These are phyloP conservation scores for Pteromalus puparum DNA, from an alignment of 1,140 invertebrate genomes.

Conservation along the genomic window DNA sequence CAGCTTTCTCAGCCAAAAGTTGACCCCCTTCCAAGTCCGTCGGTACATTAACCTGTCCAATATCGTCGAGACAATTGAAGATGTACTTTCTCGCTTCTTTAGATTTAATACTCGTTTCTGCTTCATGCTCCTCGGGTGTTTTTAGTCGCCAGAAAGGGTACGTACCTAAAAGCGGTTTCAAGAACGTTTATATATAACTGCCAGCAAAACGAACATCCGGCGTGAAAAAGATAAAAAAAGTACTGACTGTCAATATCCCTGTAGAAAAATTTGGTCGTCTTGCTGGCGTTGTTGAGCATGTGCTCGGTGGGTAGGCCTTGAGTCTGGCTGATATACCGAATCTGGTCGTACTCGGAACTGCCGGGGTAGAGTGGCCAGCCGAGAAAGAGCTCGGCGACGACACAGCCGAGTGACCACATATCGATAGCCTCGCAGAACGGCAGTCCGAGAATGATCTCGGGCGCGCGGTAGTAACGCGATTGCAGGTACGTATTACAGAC, in stretches of 20 bases:
- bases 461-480: conserved; percentile 98
- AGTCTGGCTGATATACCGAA: conserved; percentile 92
- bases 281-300: conserved; percentile 99
- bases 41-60: conserved; percentile 97
- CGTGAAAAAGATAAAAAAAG: not conserved
- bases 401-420: conserved; percentile 99
- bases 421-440: conserved; percentile 99
- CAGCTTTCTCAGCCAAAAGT: conserved; percentile 95
- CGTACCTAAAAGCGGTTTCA: conserved; percentile 73
- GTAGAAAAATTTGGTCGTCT: conserved; percentile 99
- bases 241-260: conserved; percentile 91
- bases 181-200: not conserved
- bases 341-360: conserved; percentile 99
- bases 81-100: conserved; percentile 99
- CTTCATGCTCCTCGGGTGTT: conserved; percentile 98
- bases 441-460: conserved; percentile 98
- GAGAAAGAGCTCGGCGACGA: conserved; percentile 98
- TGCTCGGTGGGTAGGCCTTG: conserved; percentile 97
- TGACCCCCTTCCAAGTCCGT: conserved; percentile 97
- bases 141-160: conserved; percentile 99
- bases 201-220: not conserved
- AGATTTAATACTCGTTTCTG: conserved; percentile 97
- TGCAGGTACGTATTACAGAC: conserved; percentile 99
- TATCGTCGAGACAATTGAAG: conserved; percentile 99
- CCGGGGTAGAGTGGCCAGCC: conserved; percentile 99